Base-by-base conservation (phyloP, 1,140 invertebrate genomes). In the Aradophagus sp. region DNA sequence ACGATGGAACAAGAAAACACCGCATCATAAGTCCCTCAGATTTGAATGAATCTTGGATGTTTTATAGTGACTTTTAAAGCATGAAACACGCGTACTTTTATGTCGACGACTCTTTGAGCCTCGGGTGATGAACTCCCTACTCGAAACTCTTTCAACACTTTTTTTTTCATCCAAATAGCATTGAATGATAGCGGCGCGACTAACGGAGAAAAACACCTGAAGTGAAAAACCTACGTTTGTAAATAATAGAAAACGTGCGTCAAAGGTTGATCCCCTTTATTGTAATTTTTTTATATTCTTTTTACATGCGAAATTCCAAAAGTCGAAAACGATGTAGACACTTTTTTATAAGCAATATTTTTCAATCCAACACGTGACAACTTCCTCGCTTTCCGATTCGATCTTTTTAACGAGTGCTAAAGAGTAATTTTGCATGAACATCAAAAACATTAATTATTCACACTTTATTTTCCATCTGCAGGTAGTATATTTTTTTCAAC, bases 1-100 rank as follows among this genome's bases (percentile, higher is more conserved):
- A 38, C 66, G 23, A 13, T 12, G 35, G 41, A 72, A 72, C 48
- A 67, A 72, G 48, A 65, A 48, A 55, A 19, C 17, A 16, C 13
- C 69, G 41, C 56, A 50, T 63, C 45, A 63, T 38, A 48, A 62
- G 62, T 58, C 31, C 41, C 58, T 62, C 58, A 59, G 56, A 65
- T 63, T 59, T 73, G 63, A 73, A 73, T 67, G 70, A 73, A 65
- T 67, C 70, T 73, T 68, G 63, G 69, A 58, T 67, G 56, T 67
- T 67, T 73, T 72, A 63, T 55, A 41, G 59, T 62, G 61, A 66
- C 61, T 72, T 72, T 71, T 63, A 67, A 73, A 72, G 50, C 48
- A 67, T 62, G 56, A 67, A 72, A 72, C 61, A 65, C 52, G 70
- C 70, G 58, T 67, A 73, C 69, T 62, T 72, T 72, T 63, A 63